A percentile compares a stretch with the other conserved stretches of the same genome.
Conservation (phyloP, 2,888 invertebrate genomes). For the Caenorhabditis afra region DNA sequence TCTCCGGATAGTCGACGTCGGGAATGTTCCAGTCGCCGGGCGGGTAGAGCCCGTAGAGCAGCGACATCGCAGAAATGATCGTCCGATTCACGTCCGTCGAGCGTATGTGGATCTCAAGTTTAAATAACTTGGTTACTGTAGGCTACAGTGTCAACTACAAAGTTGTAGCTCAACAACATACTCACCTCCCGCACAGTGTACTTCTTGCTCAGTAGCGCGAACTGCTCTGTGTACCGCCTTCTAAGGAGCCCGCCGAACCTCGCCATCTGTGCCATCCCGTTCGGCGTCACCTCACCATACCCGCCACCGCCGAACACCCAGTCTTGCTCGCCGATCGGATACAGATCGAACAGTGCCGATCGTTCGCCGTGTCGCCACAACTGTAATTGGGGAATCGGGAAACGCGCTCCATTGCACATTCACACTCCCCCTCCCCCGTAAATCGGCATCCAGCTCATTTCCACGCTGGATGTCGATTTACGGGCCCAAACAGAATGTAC, state of each 20-base stretch:
- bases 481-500: too few relatives aligned
- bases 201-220: background rate
- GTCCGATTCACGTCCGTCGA: constrained; percentile 92
- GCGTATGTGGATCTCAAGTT: constrained; percentile 84
- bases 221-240: background rate
- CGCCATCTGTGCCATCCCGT: background rate
- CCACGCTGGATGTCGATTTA: too few relatives aligned
- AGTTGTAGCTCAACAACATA: too few relatives aligned
- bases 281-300: background rate
- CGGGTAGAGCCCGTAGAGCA: constrained; percentile 23
- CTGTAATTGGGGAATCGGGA: too few relatives aligned
- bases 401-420: too few relatives aligned
- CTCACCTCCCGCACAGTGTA: background rate
- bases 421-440: too few relatives aligned
- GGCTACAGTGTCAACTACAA: too few relatives aligned
- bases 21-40: background rate
- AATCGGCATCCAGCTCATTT: too few relatives aligned
- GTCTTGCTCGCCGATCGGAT: background rate
- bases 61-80: constrained; percentile 82
- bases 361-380: constrained; percentile 10
- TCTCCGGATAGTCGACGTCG: constrained; percentile 6
- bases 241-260: background rate
- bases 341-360: background rate
- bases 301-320: constrained; percentile 14
- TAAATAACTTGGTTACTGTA: too few relatives aligned